Conservation (phyloP, 2,888 invertebrate species). For the Globia sparganii region DNA sequence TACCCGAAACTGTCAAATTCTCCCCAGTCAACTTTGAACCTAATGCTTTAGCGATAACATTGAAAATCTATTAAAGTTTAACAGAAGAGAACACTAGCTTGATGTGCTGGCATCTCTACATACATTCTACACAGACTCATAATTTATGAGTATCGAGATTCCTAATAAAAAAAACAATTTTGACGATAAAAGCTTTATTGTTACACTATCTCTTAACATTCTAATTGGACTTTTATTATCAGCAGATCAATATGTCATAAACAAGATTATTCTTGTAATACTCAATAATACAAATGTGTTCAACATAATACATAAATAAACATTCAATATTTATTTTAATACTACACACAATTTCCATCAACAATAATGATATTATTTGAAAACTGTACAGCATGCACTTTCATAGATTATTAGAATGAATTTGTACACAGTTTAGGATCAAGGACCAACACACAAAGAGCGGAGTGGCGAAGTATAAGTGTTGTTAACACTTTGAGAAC, state of each 20-base stretch:
- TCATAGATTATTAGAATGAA: conserved; percentile 4
- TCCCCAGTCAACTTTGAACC: too few relatives aligned
- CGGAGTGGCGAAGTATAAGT: too few relatives aligned
- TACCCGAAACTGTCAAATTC: too few relatives aligned
- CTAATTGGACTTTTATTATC: conserved; percentile 48
- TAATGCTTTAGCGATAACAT: too few relatives aligned
- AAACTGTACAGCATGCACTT: conserved; percentile 60
- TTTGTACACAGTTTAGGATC: conserved; percentile 21
- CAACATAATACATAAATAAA: conserved; percentile 15
- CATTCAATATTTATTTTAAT: conserved; percentile 19
- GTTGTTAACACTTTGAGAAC: not conserved
- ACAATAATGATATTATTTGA: conserved; percentile 47
- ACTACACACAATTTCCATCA: conserved; percentile 46
- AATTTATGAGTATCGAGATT: not conserved
- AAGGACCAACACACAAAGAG: not conserved
- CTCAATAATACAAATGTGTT: conserved; percentile 41
- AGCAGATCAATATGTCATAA: conserved; percentile 50
- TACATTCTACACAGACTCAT: not conserved
- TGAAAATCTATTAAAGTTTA: too few relatives aligned
- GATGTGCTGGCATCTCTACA: too few relatives aligned
- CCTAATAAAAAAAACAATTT: conserved; percentile 9
- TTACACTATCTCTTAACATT: conserved; percentile 45
- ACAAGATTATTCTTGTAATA: conserved; percentile 32
- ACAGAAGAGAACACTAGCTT: too few relatives aligned
- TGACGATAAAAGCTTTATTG: conserved; percentile 50